Percentiles rank a stretch among this genome's conserved stretches.
Evolutionary conservation across 2,113 vertebrate species (phyloP).

Genomic region (Kryptolebias marmoratus): DNA sequence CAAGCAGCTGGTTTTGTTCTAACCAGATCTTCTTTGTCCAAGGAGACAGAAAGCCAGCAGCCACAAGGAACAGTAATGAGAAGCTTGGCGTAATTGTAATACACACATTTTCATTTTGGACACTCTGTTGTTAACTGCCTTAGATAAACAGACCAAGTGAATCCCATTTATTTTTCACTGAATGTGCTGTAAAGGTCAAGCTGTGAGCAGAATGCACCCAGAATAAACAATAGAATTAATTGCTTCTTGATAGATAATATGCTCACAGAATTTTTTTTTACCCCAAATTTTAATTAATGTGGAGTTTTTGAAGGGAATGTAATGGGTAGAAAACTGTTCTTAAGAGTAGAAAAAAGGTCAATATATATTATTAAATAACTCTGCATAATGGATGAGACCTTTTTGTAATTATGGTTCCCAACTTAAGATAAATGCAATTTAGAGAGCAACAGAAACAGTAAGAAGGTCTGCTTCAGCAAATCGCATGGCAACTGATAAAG

Average conservation of each 20-base stretch:
- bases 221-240: slow-evolving; percentile 46
- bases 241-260: slow-evolving; percentile 27
- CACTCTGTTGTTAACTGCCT: slow-evolving; percentile 43
- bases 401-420: neutral
- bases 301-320: slow-evolving; percentile 6
- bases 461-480: slow-evolving; percentile 2
- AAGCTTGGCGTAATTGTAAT: slow-evolving; percentile 38
- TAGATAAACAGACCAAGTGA: slow-evolving; percentile 45
- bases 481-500: neutral
- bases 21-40: slow-evolving; percentile 31
- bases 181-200: slow-evolving; percentile 55
- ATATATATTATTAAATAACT: neutral
- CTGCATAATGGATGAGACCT: neutral
- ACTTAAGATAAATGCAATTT: neutral
- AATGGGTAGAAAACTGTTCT: neutral
- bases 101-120: slow-evolving; percentile 45
- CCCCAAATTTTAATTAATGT: slow-evolving; percentile 22
- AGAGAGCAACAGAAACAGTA: neutral
- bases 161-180: slow-evolving; percentile 39
- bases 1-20: slow-evolving; percentile 14
- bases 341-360: neutral
- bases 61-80: slow-evolving; percentile 42
- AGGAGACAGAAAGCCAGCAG: slow-evolving; percentile 19
- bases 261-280: slow-evolving; percentile 21
- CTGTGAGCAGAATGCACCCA: slow-evolving; percentile 34